Evolutionary conservation across 2,797 vertebrate genomes (phyloP).

Genomic region (Selene dorsalis): DNA sequence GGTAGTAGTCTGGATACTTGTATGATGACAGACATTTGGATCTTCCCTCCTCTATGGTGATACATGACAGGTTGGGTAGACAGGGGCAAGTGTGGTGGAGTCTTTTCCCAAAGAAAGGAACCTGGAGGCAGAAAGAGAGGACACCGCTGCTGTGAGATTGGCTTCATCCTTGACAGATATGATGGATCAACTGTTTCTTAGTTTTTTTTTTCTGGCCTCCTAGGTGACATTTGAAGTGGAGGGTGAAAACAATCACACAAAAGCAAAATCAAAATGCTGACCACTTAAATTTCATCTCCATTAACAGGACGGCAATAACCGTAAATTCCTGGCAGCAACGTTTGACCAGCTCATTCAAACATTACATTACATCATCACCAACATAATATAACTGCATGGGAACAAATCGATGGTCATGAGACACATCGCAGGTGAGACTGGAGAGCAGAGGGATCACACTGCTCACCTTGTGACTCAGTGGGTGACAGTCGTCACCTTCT

Average conservation of each 20-base stretch:
- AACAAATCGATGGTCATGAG: not conserved
- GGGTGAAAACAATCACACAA: not conserved
- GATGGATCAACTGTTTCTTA: not conserved
- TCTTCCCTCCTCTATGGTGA: constrained; percentile 79
- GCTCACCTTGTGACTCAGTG: constrained; percentile 91
- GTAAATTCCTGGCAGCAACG: not conserved
- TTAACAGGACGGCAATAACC: not conserved
- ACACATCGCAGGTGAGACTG: not conserved
- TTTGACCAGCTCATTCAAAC: not conserved
- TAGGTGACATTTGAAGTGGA: not conserved
- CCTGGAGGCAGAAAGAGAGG: constrained; percentile 78
- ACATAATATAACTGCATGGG: not conserved
- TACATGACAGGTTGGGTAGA: constrained; percentile 87
- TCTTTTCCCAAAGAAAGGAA: constrained; percentile 90
- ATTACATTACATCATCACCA: not conserved
- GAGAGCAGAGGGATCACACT: too few relatives aligned
- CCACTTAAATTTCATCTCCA: not conserved
- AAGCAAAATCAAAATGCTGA: not conserved
- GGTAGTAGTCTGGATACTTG: constrained; percentile 84
- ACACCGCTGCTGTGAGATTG: not conserved
- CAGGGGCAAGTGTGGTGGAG: constrained; percentile 94
- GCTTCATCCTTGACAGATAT: not conserved
- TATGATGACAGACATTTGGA: constrained; percentile 87
- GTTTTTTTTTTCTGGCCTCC: not conserved
- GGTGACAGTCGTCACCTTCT: constrained; percentile 93